Conservation (phyloP, 2,797 vertebrate species). For the Synaphobranchus kaupii region DNA sequence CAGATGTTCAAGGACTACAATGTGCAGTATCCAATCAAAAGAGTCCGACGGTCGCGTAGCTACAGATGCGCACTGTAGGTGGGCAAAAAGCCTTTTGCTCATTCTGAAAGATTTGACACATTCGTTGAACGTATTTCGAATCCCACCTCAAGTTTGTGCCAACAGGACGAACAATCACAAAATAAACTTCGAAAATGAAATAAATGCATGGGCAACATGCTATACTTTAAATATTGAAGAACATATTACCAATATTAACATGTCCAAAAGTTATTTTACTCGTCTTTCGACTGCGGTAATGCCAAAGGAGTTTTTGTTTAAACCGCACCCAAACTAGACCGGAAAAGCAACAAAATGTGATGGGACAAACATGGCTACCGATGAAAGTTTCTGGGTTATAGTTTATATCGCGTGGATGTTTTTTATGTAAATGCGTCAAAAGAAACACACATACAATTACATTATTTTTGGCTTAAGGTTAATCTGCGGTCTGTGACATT, state of each 20-base stretch:
- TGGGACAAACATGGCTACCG: neutral
- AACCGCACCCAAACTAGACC: constrained; percentile 16
- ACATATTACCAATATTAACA: neutral
- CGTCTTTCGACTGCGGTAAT: neutral
- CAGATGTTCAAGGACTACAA: neutral
- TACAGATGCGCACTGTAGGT: neutral
- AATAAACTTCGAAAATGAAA: neutral
- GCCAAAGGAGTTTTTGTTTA: neutral
- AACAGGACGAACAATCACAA: neutral
- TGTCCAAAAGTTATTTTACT: constrained; percentile 24
- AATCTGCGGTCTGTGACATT: neutral
- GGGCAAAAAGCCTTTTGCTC: neutral
- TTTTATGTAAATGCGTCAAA: neutral
- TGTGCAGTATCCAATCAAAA: neutral
- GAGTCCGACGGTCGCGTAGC: neutral
- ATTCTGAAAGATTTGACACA: neutral
- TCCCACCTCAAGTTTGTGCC: neutral
- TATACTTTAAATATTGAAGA: neutral
- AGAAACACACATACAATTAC: no score
- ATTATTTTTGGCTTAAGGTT: neutral
- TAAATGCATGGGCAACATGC: neutral
- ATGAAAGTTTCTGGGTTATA: neutral
- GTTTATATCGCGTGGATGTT: neutral
- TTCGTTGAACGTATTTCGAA: neutral
- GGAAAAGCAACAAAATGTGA: constrained; percentile 11